Evolutionary conservation across 1,140 invertebrate species (phyloP).

Genomic region (Drosophila pseudoananassae): DNA sequence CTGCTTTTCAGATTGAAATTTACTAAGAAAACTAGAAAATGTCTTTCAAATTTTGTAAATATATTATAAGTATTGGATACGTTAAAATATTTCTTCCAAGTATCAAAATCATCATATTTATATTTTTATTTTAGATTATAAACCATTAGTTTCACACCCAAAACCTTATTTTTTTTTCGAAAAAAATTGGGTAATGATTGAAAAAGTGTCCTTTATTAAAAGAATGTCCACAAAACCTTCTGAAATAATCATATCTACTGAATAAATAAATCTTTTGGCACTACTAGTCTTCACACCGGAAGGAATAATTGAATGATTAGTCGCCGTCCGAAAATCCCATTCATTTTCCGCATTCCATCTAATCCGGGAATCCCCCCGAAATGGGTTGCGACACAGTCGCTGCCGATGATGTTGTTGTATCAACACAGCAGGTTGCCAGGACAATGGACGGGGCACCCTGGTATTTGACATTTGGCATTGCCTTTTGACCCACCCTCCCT

Average conservation of each 20-base stretch:
- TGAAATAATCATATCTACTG: background rate
- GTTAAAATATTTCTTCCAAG: too few relatives aligned
- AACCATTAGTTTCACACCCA: too few relatives aligned
- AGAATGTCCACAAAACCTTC: background rate
- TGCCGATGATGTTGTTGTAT: conserved; percentile 20
- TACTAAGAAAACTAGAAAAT: too few relatives aligned
- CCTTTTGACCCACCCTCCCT: conserved; percentile 53
- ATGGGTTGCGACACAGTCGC: conserved; percentile 29
- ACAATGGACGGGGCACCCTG: conserved; percentile 34
- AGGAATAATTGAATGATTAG: conserved; percentile 3
- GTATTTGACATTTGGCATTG: conserved; percentile 78
- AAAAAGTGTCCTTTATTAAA: background rate
- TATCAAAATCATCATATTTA: too few relatives aligned
- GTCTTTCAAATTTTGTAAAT: too few relatives aligned
- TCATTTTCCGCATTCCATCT: conserved; percentile 13
- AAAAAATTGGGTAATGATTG: background rate
- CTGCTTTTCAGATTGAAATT: too few relatives aligned
- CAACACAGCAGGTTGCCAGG: conserved; percentile 50
- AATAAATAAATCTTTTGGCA: background rate
- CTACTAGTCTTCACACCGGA: background rate
- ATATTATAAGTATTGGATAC: too few relatives aligned
- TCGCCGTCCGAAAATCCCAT: background rate
- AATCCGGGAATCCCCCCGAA: conserved; percentile 19
- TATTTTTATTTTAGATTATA: too few relatives aligned
- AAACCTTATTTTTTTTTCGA: background rate